These are phyloP conservation scores for Meiosimyza platycephala DNA, from an alignment of 2,888 invertebrate genomes.

Conservation along the genomic window DNA sequence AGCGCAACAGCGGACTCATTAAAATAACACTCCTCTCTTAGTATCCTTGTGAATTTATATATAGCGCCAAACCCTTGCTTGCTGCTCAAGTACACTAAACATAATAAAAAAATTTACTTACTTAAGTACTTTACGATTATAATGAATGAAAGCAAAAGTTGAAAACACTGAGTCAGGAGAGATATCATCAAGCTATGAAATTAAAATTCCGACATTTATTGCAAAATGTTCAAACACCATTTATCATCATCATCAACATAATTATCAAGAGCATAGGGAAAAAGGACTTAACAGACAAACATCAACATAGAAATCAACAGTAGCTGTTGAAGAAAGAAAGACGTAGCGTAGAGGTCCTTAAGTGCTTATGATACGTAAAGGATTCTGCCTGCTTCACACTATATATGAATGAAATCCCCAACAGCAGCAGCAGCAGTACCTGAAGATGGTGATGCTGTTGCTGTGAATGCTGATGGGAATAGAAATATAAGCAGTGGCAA, in stretches of 20 bases:
- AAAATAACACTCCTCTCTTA: too few relatives aligned
- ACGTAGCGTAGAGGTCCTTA: not conserved
- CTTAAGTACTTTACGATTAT: slow-evolving; percentile 31
- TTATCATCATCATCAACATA: slow-evolving; percentile 32
- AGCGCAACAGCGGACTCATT: too few relatives aligned
- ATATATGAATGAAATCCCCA: not conserved
- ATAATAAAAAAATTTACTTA: slow-evolving; percentile 21
- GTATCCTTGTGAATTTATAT: too few relatives aligned
- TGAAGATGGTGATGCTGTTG: slow-evolving; percentile 6
- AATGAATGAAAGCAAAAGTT: not conserved
- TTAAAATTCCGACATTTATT: slow-evolving; percentile 36
- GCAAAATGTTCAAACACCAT: slow-evolving; percentile 35
- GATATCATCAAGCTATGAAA: slow-evolving; percentile 18
- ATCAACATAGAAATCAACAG: too few relatives aligned
- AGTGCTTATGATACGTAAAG: not conserved
- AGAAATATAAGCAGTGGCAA: not conserved
- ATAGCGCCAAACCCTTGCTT: too few relatives aligned
- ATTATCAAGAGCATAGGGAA: too few relatives aligned
- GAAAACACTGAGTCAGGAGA: not conserved
- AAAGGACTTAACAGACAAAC: too few relatives aligned
- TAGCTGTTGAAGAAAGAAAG: not conserved
- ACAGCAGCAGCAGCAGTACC: not conserved
- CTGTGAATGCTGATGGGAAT: not conserved
- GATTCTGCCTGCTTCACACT: not conserved
- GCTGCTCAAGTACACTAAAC: not conserved